These are phyloP conservation scores for Macrosteles quadrilineatus DNA, from an alignment of 1,140 invertebrate genomes.

Conservation along the genomic window DNA sequence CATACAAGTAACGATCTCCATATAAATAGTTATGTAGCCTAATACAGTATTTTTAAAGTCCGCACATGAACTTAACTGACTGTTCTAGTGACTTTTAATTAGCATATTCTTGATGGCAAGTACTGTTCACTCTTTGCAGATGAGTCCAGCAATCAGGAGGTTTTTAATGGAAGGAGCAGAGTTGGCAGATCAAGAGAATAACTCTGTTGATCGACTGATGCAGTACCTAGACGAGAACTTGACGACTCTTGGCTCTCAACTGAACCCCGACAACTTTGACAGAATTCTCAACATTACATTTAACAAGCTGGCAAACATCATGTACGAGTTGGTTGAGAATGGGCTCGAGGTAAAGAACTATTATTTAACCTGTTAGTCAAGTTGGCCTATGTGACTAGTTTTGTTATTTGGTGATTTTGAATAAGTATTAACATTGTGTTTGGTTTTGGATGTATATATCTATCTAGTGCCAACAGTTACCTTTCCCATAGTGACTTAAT, in stretches of 20 bases:
- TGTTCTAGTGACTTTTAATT: too few relatives aligned
- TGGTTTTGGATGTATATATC: neutral
- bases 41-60: too few relatives aligned
- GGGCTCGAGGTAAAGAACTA: conserved; percentile 73
- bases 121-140: too few relatives aligned
- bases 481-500: too few relatives aligned
- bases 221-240: conserved; percentile 78
- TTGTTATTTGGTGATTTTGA: too few relatives aligned
- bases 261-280: conserved; percentile 79
- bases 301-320: conserved; percentile 68
- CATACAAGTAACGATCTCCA: too few relatives aligned
- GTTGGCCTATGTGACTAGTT: neutral
- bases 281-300: conserved; percentile 76
- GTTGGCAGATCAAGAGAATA: conserved; percentile 69
- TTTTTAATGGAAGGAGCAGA: conserved; percentile 80
- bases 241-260: conserved; percentile 66
- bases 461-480: neutral
- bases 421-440: too few relatives aligned
- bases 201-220: conserved; percentile 75
- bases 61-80: too few relatives aligned
- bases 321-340: conserved; percentile 69
- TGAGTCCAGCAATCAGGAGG: conserved; percentile 70
- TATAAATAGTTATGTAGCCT: too few relatives aligned
- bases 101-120: too few relatives aligned
- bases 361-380: neutral